phyloP scores from a whole-genome alignment of 2,113 vertebrate species.

The Empidonax alnorum region DNA sequence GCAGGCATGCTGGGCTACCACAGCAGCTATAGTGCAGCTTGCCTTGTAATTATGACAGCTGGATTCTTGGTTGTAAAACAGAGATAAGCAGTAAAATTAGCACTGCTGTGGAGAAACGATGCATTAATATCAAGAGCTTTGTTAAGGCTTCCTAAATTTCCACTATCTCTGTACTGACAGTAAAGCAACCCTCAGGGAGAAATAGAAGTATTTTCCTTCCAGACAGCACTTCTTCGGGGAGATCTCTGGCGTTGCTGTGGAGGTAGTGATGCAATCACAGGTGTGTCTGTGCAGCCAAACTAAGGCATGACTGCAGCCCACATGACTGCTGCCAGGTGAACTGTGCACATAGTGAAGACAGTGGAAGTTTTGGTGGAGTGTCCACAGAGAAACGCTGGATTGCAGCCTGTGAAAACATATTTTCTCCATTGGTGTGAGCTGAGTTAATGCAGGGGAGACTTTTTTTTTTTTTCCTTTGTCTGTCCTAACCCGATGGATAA shows the following conservation, averaged over 20 bases:
- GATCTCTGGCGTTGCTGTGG: background rate
- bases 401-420: background rate
- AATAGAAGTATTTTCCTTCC: background rate
- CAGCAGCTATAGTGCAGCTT: conserved; percentile 17
- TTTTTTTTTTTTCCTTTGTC: background rate
- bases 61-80: conserved; percentile 34
- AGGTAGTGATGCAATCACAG: background rate
- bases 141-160: background rate
- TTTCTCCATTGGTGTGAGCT: background rate
- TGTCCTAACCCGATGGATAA: background rate
- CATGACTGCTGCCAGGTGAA: background rate
- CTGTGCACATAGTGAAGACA: background rate
- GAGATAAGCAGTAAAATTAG: conserved; percentile 47
- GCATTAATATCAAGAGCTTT: conserved; percentile 13
- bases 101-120: background rate
- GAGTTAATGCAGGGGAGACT: background rate
- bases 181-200: background rate
- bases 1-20: conserved; percentile 49
- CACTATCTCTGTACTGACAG: background rate
- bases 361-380: background rate
- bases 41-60: conserved; percentile 38
- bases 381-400: background rate
- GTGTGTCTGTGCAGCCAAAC: background rate
- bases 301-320: background rate
- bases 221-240: background rate